phyloP scores from a whole-genome alignment of 2,113 vertebrate genomes.

The Sclerurus mexicanus region DNA sequence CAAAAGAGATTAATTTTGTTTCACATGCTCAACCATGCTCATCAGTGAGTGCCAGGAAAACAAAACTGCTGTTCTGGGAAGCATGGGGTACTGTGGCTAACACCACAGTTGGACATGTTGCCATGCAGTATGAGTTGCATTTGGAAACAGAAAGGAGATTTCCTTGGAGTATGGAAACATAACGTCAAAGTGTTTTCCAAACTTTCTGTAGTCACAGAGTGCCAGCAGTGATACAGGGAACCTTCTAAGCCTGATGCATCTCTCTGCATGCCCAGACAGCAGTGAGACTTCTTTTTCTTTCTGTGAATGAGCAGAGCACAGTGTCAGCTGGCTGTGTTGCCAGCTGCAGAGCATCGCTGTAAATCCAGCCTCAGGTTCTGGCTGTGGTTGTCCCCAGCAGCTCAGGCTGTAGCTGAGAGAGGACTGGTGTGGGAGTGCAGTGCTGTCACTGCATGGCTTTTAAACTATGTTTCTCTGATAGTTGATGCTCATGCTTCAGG shows the following conservation, averaged over 20 bases:
- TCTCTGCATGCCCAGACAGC: background rate
- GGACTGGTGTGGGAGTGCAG: background rate
- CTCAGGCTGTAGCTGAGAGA: background rate
- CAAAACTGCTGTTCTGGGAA: background rate
- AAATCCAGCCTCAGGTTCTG: background rate
- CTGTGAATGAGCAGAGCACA: background rate
- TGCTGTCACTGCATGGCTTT: rapidly evolving
- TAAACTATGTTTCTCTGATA: background rate
- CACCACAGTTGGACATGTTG: rapidly evolving
- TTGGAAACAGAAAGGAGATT: background rate
- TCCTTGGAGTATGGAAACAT: rapidly evolving
- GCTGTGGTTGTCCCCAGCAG: background rate
- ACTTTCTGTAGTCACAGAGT: background rate
- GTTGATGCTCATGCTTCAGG: background rate
- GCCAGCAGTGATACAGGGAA: background rate
- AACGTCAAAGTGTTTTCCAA: background rate
- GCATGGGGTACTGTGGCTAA: background rate
- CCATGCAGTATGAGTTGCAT: background rate
- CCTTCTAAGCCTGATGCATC: background rate
- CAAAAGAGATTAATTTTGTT: background rate
- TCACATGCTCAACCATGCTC: background rate
- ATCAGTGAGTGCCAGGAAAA: background rate
- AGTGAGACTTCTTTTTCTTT: background rate
- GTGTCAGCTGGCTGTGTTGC: background rate
- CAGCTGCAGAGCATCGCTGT: background rate